Evolutionary conservation across 2,797 vertebrate genomes (phyloP).

Genomic region (Brachymystax lenok): DNA sequence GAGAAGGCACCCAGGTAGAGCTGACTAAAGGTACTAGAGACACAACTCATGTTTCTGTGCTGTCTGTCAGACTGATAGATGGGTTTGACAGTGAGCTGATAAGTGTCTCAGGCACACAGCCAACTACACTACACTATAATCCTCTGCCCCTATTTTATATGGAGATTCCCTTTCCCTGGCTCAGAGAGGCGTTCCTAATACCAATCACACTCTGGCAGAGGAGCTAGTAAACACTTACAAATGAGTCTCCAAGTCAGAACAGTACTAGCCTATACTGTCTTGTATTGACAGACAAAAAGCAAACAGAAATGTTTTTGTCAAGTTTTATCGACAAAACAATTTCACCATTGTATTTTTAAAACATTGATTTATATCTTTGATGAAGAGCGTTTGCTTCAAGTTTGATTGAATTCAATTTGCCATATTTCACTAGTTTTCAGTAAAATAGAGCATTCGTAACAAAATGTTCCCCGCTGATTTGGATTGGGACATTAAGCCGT

Average conservation of each 20-base stretch:
- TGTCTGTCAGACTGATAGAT: background rate
- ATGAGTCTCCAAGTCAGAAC: background rate
- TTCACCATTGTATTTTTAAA: background rate
- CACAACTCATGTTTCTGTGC: background rate
- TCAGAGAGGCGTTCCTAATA: background rate
- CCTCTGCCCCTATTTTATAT: background rate
- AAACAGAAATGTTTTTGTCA: background rate
- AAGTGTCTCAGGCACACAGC: background rate
- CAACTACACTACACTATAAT: background rate
- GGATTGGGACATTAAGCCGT: background rate
- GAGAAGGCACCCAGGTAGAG: constrained; percentile 74
- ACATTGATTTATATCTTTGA: background rate
- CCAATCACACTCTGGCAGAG: background rate
- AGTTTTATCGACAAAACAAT: background rate
- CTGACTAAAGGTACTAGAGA: constrained; percentile 78
- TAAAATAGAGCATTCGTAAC: background rate
- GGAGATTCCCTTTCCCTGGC: background rate
- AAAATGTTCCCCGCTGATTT: background rate
- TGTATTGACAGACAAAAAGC: background rate
- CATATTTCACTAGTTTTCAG: background rate
- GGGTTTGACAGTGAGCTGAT: background rate
- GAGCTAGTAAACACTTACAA: background rate
- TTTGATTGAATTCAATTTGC: background rate
- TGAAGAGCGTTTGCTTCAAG: background rate
- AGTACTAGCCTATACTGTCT: background rate